Base-by-base conservation (phyloP, 2,888 invertebrate genomes). In the Limnephilus marmoratus region DNA sequence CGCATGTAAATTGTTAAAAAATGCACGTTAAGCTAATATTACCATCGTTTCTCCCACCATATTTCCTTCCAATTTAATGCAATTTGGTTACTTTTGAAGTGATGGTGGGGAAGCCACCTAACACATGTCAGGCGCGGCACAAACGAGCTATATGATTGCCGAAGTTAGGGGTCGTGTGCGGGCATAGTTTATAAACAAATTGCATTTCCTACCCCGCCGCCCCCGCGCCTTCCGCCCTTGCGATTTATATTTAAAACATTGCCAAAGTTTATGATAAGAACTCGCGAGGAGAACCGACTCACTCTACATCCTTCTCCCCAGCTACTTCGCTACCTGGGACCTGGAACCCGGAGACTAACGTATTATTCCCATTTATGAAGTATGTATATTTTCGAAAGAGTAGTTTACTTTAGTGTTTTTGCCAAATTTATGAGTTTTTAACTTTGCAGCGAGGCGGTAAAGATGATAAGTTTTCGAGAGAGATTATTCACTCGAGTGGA, bases 121-220 rank as follows among this genome's bases (percentile, higher is more conserved):
- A 89, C 82, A 83, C 31, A 82, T 82, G 34, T 82, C 82, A 34
- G 82, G 82, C 34, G 31, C 29, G 15, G 31, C 34, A 82, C 82
- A 82, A 31, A 82, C 92, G 87, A 81, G 90, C 86, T 91, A 91
- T 92, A 92, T 93, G 92, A 93, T 93, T 93, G 92, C 89, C 88
- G 88, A 96, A 96, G 95, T 96, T 96, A 93, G 90, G 91, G 68
- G 87, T 95, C 94, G 94, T 94, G 94, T 94, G 94, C 94, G 94
- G 94, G 95, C 95, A 96, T 95, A 95, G 95, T 96, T 96, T 94
- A 94, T 94, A 94, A 96, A 96, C 95, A 96, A 96, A 96, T 96
- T 95, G 96, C 96, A 96, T 96, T 96, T 95, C 95, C 95, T 95
- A 87, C 92, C n/a, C 86, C 92, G 86, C 92, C 91, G 85, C 92